Evolutionary conservation across 1,140 invertebrate genomes (phyloP), one percentile per base, ranked within the genome.

Genomic region (Arion vulgaris): DNA sequence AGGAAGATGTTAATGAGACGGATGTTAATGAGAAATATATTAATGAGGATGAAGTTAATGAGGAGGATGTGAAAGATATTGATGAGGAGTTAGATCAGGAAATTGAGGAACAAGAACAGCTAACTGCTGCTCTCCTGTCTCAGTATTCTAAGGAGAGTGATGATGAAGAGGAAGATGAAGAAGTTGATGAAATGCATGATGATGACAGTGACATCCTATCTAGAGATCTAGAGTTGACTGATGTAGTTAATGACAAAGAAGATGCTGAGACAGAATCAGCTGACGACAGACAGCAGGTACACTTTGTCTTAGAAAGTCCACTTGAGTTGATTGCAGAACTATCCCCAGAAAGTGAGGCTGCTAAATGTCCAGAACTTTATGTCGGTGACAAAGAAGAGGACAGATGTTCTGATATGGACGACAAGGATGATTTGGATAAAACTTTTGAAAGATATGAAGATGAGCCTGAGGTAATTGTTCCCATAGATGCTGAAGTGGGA

Each of bases 331-430:
- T 80, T 32, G 1, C 38, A 36, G 76, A 77, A 73, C 26, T 17
- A 53, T 66, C 66, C 38, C 26, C 38, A 51, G 82, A 78, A 23
- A 83, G 73, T 72, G 82, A 83, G 4, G 5, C 72, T 39, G 66
- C 45, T 13, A 39, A 71, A 53, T 78, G 62, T 57, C 82, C 92
- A 80, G 86, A 89, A n/a, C 45, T 49, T 71, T 49, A 53, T 13
- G 62, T 80, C 76, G 4, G 62, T 71, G 77, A 85, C 49, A 72
- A 51, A 75, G 57, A 11, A 19, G 45, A 9, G n/a, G n/a, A n/a
- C n/a, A n/a, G n/a, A n/a, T n/a, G n/a, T n/a, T n/a, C n/a, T n/a
- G n/a, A n/a, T n/a, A n/a, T n/a, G n/a, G n/a, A n/a, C n/a, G n/a
- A n/a, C n/a, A n/a, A n/a, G n/a, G n/a, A n/a, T n/a, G n/a, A n/a